phyloP scores from a whole-genome alignment of 1,140 invertebrate genomes.

The Trinorchestia longiramus region DNA sequence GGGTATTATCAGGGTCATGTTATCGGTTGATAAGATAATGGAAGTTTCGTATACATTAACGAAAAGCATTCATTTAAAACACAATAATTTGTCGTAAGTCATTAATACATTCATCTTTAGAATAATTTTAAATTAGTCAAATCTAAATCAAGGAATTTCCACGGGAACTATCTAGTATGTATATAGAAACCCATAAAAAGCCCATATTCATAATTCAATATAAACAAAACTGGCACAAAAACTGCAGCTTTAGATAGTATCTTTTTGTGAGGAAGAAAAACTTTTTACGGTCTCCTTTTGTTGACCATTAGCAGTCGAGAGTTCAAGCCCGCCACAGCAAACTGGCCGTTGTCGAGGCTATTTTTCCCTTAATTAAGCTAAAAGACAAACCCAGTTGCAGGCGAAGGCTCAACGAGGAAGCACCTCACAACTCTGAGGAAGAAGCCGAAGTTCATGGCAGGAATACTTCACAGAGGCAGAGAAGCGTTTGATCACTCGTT shows the following conservation, averaged over 20 bases:
- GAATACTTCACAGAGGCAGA: background rate
- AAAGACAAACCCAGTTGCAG: background rate
- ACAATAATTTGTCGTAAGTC: too few species aligned
- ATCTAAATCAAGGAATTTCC: too few species aligned
- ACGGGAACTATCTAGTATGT: too few species aligned
- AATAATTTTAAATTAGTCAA: too few species aligned
- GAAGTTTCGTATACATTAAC: too few species aligned
- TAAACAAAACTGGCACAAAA: background rate
- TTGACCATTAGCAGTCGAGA: background rate
- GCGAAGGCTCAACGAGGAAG: background rate
- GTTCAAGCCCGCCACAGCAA: background rate
- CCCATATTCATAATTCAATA: too few species aligned
- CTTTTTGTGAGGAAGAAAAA: background rate
- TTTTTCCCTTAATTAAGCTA: background rate
- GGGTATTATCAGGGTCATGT: too few species aligned
- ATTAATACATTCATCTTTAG: too few species aligned
- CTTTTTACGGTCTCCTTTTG: background rate
- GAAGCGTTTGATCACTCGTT: background rate
- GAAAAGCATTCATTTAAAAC: too few species aligned
- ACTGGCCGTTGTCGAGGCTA: background rate
- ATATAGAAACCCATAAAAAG: too few species aligned
- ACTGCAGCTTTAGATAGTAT: background rate
- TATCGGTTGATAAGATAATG: too few species aligned
- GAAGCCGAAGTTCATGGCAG: background rate
- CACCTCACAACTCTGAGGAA: background rate